Percentiles rank a stretch among this genome's conserved stretches.
Conservation (phyloP, 2,797 vertebrate genomes). For the Myotis vivesi region DNA sequence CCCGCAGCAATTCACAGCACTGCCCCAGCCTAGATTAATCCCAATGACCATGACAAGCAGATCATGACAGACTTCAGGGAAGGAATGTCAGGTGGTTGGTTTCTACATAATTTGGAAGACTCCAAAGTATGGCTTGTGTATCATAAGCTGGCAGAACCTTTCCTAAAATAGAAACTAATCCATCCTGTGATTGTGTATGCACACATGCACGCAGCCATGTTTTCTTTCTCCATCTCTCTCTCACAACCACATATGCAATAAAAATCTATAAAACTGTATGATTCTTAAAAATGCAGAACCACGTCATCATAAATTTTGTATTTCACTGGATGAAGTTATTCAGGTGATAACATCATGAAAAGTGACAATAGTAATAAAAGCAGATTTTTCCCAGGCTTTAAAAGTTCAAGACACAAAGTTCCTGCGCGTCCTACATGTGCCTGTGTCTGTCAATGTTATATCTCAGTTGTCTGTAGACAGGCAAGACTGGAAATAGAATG, state of each 20-base stretch:
- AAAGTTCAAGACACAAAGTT: neutral
- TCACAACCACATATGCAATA: neutral
- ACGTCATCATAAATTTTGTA: neutral
- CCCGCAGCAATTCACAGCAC: neutral
- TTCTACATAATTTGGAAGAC: neutral
- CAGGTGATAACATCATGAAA: neutral
- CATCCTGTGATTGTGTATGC: accelerated
- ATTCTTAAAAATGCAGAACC: neutral
- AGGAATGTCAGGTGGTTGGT: neutral
- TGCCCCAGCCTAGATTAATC: neutral
- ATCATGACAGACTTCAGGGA: neutral
- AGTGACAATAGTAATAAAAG: neutral
- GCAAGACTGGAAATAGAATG: neutral
- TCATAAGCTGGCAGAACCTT: neutral
- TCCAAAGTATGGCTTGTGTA: neutral
- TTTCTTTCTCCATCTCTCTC: neutral
- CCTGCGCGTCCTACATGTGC: accelerated
- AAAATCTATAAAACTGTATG: neutral
- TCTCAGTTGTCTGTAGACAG: neutral
- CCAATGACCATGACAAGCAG: neutral
- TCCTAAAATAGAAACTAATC: neutral
- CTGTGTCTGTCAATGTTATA: neutral
- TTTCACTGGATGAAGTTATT: neutral
- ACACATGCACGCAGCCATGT: accelerated
- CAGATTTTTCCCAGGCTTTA: neutral